phyloP scores from a whole-genome alignment of 2,113 vertebrate species.

The Lophius piscatorius region DNA sequence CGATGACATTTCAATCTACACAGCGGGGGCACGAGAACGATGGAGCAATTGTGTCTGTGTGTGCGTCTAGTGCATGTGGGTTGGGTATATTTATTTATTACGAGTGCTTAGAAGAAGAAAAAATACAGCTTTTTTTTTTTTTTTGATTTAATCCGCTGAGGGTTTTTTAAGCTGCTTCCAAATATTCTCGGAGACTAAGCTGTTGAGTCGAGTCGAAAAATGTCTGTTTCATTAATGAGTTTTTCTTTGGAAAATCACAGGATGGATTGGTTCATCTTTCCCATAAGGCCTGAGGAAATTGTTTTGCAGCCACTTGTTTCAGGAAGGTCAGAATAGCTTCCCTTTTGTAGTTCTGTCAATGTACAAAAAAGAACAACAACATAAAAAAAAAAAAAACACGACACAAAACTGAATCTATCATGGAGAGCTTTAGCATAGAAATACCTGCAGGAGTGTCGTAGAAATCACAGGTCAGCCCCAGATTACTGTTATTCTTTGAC shows the following conservation, averaged over 20 bases:
- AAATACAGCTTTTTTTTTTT: conserved; percentile 21
- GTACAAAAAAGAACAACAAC: too few relatives aligned
- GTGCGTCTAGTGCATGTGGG: conserved; percentile 21
- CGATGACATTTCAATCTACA: conserved; percentile 59
- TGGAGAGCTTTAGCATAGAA: background rate
- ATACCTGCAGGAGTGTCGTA: background rate
- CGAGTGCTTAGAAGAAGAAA: conserved; percentile 6
- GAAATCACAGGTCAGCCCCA: too few relatives aligned
- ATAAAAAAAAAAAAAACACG: too few relatives aligned
- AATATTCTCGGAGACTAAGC: conserved; percentile 51
- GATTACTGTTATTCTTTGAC: too few relatives aligned
- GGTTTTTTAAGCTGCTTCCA: conserved; percentile 58
- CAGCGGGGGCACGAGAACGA: conserved; percentile 28
- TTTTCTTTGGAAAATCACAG: conserved; percentile 42
- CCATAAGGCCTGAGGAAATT: conserved; percentile 18
- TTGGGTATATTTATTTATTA: conserved; percentile 44
- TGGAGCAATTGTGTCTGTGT: conserved; percentile 27
- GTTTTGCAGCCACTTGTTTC: conserved; percentile 16
- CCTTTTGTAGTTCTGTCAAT: background rate
- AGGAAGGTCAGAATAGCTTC: conserved; percentile 10
- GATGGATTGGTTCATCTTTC: conserved; percentile 15
- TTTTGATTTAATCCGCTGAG: conserved; percentile 60
- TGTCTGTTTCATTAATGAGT: conserved; percentile 46
- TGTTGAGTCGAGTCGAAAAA: conserved; percentile 39
- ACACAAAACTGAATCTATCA: background rate